phyloP scores from a whole-genome alignment of 2,797 vertebrate species.

The Bradypodion pumilum region DNA sequence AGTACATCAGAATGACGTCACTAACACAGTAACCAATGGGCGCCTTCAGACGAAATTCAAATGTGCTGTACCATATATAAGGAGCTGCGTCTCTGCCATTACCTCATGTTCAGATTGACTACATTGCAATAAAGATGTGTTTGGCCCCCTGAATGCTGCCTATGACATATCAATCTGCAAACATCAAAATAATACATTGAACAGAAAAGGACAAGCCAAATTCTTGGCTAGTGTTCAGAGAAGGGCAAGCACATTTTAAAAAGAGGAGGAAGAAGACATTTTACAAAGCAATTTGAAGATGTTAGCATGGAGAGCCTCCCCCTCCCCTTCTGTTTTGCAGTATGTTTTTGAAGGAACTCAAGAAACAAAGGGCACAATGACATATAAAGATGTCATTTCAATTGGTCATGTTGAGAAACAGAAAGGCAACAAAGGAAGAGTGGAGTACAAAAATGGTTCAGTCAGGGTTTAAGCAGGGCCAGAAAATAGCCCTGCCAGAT shows the following conservation, averaged over 20 bases:
- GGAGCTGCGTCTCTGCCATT: too few relatives aligned
- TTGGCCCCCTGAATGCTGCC: too few relatives aligned
- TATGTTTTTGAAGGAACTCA: neutral
- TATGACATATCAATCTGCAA: too few relatives aligned
- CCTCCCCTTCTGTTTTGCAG: neutral
- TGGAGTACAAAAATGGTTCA: neutral
- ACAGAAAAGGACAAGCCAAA: neutral
- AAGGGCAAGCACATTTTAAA: neutral
- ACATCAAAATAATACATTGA: neutral
- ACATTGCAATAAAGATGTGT: too few relatives aligned
- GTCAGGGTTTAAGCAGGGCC: constrained; percentile 7
- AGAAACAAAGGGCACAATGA: neutral
- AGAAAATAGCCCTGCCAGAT: constrained; percentile 1
- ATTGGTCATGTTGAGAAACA: neutral
- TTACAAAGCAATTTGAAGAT: neutral
- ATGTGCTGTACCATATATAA: too few relatives aligned
- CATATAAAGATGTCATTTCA: neutral
- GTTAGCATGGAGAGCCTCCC: neutral
- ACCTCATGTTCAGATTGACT: too few relatives aligned
- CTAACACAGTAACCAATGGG: too few relatives aligned
- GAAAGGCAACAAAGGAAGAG: constrained; percentile 16
- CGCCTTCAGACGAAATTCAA: too few relatives aligned
- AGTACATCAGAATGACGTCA: too few relatives aligned
- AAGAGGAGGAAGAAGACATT: neutral
- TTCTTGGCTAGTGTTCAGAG: neutral